Evolutionary conservation across 2,797 vertebrate genomes (phyloP).

Genomic region (Falco peregrinus): DNA sequence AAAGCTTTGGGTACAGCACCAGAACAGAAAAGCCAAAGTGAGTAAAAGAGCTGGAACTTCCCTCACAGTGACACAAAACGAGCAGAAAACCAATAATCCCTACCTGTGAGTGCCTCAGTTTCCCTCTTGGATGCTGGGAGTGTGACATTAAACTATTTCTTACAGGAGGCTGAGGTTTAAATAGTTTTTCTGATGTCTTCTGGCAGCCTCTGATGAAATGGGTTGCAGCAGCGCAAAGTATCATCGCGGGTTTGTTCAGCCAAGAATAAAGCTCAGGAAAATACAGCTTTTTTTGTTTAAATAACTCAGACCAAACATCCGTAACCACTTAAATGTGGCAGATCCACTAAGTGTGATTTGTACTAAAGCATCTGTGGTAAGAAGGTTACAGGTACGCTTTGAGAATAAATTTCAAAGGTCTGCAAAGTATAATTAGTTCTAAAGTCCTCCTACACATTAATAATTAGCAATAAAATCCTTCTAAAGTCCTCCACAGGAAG

Average conservation of each 20-base stretch:
- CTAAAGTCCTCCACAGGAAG: slow-evolving; percentile 14
- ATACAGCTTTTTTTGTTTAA: slow-evolving; percentile 35
- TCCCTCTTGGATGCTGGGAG: not conserved
- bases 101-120: not conserved
- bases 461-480: slow-evolving; percentile 61
- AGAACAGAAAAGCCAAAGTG: not conserved
- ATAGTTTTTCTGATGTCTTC: not conserved
- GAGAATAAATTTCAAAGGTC: slow-evolving; percentile 69
- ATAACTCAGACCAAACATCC: slow-evolving; percentile 45
- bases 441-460: slow-evolving; percentile 55
- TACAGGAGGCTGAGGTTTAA: not conserved
- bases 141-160: not conserved
- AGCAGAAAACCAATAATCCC: not conserved
- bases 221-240: not conserved
- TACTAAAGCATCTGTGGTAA: slow-evolving; percentile 47
- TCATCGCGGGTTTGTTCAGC: not conserved
- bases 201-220: not conserved
- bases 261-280: not conserved
- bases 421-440: slow-evolving; percentile 54
- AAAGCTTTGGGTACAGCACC: not conserved
- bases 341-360: slow-evolving; percentile 51
- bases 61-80: not conserved
- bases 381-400: slow-evolving; percentile 51
- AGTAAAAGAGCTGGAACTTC: not conserved
- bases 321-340: slow-evolving; percentile 27